Evolutionary conservation across 2,113 vertebrate genomes (phyloP), one percentile per base, ranked within the genome.

Genomic region (Festucalex cinctus): DNA sequence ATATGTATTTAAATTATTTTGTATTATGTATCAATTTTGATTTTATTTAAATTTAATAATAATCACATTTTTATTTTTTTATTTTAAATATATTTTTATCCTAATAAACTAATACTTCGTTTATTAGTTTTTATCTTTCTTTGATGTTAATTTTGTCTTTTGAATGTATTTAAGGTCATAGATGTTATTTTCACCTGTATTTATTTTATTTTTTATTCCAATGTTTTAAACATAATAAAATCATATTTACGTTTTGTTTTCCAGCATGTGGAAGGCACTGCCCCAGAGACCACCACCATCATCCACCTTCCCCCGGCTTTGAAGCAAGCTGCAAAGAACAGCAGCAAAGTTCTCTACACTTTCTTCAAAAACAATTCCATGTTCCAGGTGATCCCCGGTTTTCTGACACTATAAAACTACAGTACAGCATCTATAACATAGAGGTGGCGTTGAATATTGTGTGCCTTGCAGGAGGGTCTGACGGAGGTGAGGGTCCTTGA

Each of bases 221-320:
- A 3, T 32, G 6, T 13, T 32, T 19, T 9, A 41, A 41, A 41
- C 39, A 10, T 41, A 41, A 41, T 41, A 13, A 13, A 49, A 51
- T 20, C 44, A 22, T 26, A 24, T 24, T 24, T 26, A 6, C 2
- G 3, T 64, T 8, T 6, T 71, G 9, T 43, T 54, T 46, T 64
- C 19, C 68, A 90, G 87, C 19, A 9, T 7, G 2, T 36, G 9
- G 4, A 9, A 66, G 53, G 17, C 13, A 10, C 1, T 0, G 3
- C 49, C 12, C n/a, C 57, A 53, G 28, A 73, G 43, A 12, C 32
- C 0, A 16, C 4, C 0, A 56, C 74, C 14, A 65, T 59, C 0
- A 36, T 92, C 56, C 39, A 81, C 7, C 71, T 92, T 5, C 91
- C 91, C 0, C 6, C 68, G 0, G 69, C 61, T 28, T 66, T 92